Percentiles rank a stretch among this genome's conserved stretches.
Evolutionary conservation across 1,140 invertebrate species (phyloP).

Genomic region (Caenorhabditis inopinata): DNA sequence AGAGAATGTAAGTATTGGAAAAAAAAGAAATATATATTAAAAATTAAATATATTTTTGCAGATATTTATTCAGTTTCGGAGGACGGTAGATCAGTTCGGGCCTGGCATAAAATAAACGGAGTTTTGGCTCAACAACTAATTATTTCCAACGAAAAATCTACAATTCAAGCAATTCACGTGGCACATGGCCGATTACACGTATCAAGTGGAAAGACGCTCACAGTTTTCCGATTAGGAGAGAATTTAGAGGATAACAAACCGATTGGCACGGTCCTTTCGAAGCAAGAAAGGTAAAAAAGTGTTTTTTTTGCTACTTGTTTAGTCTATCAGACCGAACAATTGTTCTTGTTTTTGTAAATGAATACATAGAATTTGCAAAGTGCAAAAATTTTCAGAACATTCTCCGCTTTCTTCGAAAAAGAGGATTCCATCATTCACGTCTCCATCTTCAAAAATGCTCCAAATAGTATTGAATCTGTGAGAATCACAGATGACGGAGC

Average conservation of each 20-base stretch:
- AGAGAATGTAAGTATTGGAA: not conserved
- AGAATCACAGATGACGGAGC: not conserved
- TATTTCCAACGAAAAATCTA: not conserved
- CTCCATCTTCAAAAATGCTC: not conserved
- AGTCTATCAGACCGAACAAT: too few species aligned
- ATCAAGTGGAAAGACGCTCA: not conserved
- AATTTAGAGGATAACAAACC: not conserved
- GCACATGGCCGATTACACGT: not conserved
- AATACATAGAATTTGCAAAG: too few species aligned
- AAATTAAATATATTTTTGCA: not conserved
- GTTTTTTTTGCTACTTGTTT: too few species aligned
- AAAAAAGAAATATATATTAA: too few species aligned
- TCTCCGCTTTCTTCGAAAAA: not conserved
- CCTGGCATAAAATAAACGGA: not conserved
- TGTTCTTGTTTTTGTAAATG: too few species aligned
- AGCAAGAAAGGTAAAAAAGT: not conserved
- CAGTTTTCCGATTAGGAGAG: not conserved
- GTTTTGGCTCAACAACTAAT: not conserved
- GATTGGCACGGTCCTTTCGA: not conserved
- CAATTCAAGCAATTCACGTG: constrained; percentile 11
- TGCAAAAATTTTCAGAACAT: not conserved
- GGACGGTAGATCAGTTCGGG: not conserved
- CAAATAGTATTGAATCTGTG: not conserved
- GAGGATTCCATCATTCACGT: not conserved
- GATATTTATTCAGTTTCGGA: not conserved